Base-by-base conservation (phyloP, 2,888 invertebrate species). In the Drosophila anomalata region DNA sequence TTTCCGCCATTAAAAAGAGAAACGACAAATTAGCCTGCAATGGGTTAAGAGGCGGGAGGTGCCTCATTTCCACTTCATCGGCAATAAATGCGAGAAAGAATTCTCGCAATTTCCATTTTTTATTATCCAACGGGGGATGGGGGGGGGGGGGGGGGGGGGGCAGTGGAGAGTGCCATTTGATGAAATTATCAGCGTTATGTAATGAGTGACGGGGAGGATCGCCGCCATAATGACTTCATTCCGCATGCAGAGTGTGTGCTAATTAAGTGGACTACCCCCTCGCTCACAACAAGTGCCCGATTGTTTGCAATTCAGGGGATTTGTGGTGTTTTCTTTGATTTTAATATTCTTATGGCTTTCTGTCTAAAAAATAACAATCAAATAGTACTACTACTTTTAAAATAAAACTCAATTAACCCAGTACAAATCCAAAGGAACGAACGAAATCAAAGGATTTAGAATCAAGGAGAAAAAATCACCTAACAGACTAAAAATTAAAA, bases 11-110 rank as follows among this genome's bases (percentile, higher is more conserved):
- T 77, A 80, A 77, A 70, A 62, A 60, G 39, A 60, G 39, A 47
- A 46, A 48, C 69, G 48, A 65, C 67, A 76, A 73, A 78, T 67
- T 67, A 44, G 56, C 61, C 48, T 3, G 36, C 36, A 33, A 52
- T 44, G 51, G 52, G 46, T 36, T 31, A 41, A 50, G 48, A 36
- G 41, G 17, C 9, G 41, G 57, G 52, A 1, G 14, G 14, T 14
- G 75, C 67, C 76, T 76, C 83, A 77, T 83, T 78, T 83, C 68
- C 71, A 83, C 80, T 79, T 83, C 77, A 78, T 78, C 71, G 77
- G 79, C 79, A 73, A 67, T 79, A 60, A 60, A 71, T 61, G 48
- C 58, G 47, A 58, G 47, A 58, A 22, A 42, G 42, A 31, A 58
- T 52, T 76, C 63, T 41, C 12, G 24, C 39, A 24, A 20, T 44